Conservation (phyloP, 2,797 vertebrate species). For the Aplochiton taeniatus region DNA sequence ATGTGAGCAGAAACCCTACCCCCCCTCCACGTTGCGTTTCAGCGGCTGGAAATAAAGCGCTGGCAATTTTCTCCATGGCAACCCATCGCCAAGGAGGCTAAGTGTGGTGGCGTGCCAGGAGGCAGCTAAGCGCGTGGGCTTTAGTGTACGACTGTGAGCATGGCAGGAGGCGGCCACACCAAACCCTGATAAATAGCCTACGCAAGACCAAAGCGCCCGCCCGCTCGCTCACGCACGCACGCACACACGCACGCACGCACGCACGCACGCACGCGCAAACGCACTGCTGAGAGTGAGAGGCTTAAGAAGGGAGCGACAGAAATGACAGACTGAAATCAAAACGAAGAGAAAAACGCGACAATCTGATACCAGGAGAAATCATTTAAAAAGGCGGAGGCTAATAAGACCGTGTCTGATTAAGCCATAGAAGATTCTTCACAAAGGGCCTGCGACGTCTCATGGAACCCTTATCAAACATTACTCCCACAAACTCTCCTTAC, state of each 20-base stretch:
- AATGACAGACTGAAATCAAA: neutral
- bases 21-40: slow-evolving; percentile 1
- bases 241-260: neutral
- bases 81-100: slow-evolving; percentile 39
- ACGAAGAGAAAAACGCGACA: neutral
- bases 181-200: slow-evolving; percentile 14
- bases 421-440: neutral
- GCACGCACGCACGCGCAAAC: neutral
- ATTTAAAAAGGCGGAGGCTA: neutral
- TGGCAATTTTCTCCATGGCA: slow-evolving; percentile 59
- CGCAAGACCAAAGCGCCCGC: slow-evolving; percentile 14
- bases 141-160: slow-evolving; percentile 42
- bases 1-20: slow-evolving; percentile 15
- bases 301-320: neutral
- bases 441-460: slow-evolving; percentile 9
- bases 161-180: slow-evolving; percentile 27
- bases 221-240: neutral
- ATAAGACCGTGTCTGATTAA: slow-evolving; percentile 6
- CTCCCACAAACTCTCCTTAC: slow-evolving; percentile 31
- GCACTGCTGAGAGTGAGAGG: neutral
- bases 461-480: slow-evolving; percentile 39
- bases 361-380: neutral
- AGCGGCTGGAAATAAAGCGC: slow-evolving; percentile 38
- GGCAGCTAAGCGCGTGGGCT: slow-evolving; percentile 43
- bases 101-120: slow-evolving; percentile 37